Conservation (phyloP, 2,797 vertebrate genomes). For the Morus bassanus region DNA sequence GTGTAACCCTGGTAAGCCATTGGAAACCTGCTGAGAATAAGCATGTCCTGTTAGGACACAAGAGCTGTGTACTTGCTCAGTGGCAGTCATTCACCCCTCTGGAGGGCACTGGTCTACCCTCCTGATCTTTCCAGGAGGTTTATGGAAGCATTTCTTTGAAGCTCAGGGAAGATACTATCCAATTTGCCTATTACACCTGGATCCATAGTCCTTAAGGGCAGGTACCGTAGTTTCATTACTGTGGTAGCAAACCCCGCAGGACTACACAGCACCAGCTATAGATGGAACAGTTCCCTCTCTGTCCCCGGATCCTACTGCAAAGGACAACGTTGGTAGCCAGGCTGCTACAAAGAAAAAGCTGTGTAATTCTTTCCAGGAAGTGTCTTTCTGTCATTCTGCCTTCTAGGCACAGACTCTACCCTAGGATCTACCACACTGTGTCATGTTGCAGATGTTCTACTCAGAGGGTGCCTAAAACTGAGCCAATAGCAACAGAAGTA, state of each 20-base stretch:
- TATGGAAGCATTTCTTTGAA: neutral
- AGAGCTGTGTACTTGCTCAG: neutral
- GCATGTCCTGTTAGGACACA: neutral
- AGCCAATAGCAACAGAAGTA: neutral
- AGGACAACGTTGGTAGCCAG: neutral
- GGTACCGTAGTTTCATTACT: neutral
- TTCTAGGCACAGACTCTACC: neutral
- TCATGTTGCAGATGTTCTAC: neutral
- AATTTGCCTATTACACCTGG: neutral
- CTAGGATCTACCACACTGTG: neutral
- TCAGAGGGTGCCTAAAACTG: neutral
- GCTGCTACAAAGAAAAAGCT: neutral
- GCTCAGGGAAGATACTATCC: neutral
- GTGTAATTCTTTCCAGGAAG: neutral
- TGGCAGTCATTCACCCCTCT: neutral
- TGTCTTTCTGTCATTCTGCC: neutral
- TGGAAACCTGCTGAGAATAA: neutral
- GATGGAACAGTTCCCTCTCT: neutral
- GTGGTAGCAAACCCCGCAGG: neutral
- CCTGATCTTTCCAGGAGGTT: neutral
- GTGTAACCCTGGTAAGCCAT: neutral
- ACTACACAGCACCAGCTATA: neutral
- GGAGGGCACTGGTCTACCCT: neutral
- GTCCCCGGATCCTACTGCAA: neutral
- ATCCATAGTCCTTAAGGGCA: neutral